Evolutionary conservation across 1,140 invertebrate species (phyloP).

Genomic region (Eulimnadia texana): DNA sequence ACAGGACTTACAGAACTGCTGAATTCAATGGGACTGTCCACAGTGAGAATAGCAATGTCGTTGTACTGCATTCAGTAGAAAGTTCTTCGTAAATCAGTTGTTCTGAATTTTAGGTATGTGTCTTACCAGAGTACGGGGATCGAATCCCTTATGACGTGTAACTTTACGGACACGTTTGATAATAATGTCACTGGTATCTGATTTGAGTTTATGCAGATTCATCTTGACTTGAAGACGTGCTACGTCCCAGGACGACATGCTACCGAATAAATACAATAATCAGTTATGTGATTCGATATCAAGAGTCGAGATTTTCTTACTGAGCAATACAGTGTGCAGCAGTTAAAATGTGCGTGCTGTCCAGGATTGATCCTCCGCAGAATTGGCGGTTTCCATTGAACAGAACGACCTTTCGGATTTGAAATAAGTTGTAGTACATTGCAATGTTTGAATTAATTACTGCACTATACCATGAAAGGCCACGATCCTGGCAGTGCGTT

Average conservation of each 20-base stretch:
- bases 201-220: slow-evolving; percentile 67
- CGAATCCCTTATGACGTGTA: slow-evolving; percentile 66
- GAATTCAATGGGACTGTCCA: slow-evolving; percentile 60
- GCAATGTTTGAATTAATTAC: neutral
- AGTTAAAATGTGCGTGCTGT: slow-evolving; percentile 62
- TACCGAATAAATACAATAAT: slow-evolving; percentile 31
- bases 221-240: slow-evolving; percentile 59
- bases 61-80: slow-evolving; percentile 43
- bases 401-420: slow-evolving; percentile 40
- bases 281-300: neutral
- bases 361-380: slow-evolving; percentile 77
- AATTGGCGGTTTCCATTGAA: slow-evolving; percentile 71
- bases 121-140: slow-evolving; percentile 59
- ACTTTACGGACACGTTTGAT: slow-evolving; percentile 47
- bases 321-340: slow-evolving; percentile 83
- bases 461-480: slow-evolving; percentile 53
- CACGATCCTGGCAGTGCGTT: slow-evolving; percentile 64
- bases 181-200: slow-evolving; percentile 28
- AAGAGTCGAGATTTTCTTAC: slow-evolving; percentile 42
- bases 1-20: slow-evolving; percentile 59
- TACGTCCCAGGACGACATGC: slow-evolving; percentile 77
- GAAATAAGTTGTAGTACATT: neutral
- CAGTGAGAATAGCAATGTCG: slow-evolving; percentile 67
- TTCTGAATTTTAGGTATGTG: too few species aligned
- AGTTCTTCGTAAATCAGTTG: too few species aligned